phyloP scores from a whole-genome alignment of 2,797 vertebrate genomes.

The Pangasius krempfi region DNA sequence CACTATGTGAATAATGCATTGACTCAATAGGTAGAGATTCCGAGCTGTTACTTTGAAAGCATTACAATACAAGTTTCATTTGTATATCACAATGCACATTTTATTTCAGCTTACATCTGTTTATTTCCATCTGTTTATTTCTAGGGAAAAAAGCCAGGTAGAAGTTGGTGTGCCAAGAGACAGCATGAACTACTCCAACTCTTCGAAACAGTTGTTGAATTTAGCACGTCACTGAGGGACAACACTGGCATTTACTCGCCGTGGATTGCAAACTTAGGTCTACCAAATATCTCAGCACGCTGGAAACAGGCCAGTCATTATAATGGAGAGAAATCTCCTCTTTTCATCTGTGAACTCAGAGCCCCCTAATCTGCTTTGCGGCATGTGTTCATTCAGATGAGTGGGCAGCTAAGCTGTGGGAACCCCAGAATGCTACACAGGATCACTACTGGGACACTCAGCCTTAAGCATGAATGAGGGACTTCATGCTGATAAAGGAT shows the following conservation, averaged over 20 bases:
- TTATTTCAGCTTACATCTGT: background rate
- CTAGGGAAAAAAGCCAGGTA: background rate
- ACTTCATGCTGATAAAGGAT: constrained; percentile 49
- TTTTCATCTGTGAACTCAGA: constrained; percentile 51
- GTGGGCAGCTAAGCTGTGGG: constrained; percentile 35
- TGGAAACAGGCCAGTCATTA: constrained; percentile 50
- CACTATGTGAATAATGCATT: background rate
- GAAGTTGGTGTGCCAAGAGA: constrained; percentile 16
- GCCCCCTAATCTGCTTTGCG: constrained; percentile 48
- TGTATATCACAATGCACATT: background rate
- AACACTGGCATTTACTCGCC: constrained; percentile 65
- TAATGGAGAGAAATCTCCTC: constrained; percentile 49
- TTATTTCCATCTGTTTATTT: constrained; percentile 4
- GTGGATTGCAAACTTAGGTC: constrained; percentile 36
- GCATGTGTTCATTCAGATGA: constrained; percentile 42
- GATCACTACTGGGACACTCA: constrained; percentile 40
- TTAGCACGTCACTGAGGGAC: constrained; percentile 67
- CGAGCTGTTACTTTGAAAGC: background rate
- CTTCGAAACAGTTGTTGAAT: constrained; percentile 65
- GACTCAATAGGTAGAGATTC: background rate
- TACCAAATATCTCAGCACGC: constrained; percentile 41
- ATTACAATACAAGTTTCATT: background rate
- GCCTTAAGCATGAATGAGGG: constrained; percentile 44
- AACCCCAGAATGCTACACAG: constrained; percentile 39
- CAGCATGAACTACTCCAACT: constrained; percentile 3